Conservation (phyloP, 2,888 invertebrate species). For the Phalera bucephala region DNA sequence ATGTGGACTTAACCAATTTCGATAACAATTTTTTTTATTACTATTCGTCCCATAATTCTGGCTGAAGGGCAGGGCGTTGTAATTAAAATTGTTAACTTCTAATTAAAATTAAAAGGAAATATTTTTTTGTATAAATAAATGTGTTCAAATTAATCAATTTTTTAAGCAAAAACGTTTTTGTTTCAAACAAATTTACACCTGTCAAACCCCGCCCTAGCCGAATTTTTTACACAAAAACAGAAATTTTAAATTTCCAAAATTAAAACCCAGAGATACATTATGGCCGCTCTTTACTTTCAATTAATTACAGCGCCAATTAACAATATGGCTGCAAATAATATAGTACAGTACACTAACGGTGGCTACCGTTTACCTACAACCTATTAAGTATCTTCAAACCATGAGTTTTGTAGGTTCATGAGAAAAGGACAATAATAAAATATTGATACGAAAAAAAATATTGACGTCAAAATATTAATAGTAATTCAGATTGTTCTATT, state of each 20-base stretch:
- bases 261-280: conserved; percentile 50
- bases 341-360: conserved; percentile 48
- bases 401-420: conserved; percentile 23
- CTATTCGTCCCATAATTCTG: conserved; percentile 53
- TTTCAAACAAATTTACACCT: not conserved
- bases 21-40: conserved; percentile 54
- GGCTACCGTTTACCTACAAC: conserved; percentile 44
- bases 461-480: not conserved
- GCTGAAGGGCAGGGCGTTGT: conserved; percentile 41
- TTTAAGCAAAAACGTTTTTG: no score
- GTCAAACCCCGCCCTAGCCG: conserved; percentile 32
- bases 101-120: no score
- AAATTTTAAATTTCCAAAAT: conserved; percentile 37
- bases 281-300: conserved; percentile 61
- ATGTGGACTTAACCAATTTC: conserved; percentile 36
- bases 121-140: no score
- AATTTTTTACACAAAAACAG: conserved; percentile 32
- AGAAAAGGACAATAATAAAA: conserved; percentile 14
- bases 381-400: conserved; percentile 55
- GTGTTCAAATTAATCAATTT: no score
- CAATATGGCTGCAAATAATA: conserved; percentile 73
- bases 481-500: no score
- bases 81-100: no score
- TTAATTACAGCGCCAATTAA: conserved; percentile 54
- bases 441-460: conserved; percentile 1